phyloP scores from a whole-genome alignment of 2,888 invertebrate species.

The Labia minor region DNA sequence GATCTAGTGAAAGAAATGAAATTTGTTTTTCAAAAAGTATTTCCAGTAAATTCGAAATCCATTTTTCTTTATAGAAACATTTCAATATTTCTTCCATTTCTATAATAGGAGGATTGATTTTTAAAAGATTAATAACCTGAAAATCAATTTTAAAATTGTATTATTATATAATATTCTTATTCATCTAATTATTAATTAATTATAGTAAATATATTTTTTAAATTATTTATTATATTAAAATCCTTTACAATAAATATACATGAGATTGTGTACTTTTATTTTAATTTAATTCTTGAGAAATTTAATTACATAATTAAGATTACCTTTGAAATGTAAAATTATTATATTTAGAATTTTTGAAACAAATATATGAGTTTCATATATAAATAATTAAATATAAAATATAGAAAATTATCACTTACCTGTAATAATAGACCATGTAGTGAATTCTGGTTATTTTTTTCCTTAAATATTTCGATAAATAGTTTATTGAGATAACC shows the following conservation, averaged over 20 bases:
- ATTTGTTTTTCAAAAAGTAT: background rate
- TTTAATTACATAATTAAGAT: too few relatives aligned
- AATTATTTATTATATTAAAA: too few relatives aligned
- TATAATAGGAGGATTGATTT: background rate
- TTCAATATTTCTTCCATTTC: background rate
- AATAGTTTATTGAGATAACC: constrained; percentile 34
- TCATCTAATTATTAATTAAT: constrained; percentile 16
- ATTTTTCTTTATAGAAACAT: background rate
- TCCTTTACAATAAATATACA: too few relatives aligned
- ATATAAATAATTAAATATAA: too few relatives aligned
- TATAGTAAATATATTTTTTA: too few relatives aligned
- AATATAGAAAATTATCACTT: constrained; percentile 25
- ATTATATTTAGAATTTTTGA: too few relatives aligned
- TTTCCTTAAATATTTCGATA: constrained; percentile 30
- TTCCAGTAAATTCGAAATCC: background rate
- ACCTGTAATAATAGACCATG: constrained; percentile 61
- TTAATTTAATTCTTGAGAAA: too few relatives aligned
- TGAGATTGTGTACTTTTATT: too few relatives aligned
- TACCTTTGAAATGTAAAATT: too few relatives aligned
- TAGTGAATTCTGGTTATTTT: constrained; percentile 44
- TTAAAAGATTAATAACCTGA: background rate
- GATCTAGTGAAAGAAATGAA: background rate
- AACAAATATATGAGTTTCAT: too few relatives aligned
- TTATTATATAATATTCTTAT: too few relatives aligned
- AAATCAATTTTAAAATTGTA: background rate